Evolutionary conservation across 2,113 vertebrate species (phyloP), one percentile per base, ranked within the genome.

Genomic region (Ranitomeya variabilis): DNA sequence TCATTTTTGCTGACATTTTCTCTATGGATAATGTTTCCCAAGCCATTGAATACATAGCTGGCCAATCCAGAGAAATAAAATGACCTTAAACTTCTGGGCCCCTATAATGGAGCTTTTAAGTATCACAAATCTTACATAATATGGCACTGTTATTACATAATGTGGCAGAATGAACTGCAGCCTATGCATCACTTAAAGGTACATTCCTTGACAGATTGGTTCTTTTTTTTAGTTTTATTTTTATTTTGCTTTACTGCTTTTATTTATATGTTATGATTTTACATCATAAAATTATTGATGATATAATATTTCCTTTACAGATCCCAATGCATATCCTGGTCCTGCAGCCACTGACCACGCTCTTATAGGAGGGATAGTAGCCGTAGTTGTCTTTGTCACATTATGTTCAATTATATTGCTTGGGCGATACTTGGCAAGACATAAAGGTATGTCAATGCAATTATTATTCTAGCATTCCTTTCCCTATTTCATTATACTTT

Each of bases 331-430:
- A 86, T 91, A 98, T 92, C 90, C 95, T 93, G 97, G 96, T 88
- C 96, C 96, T 92, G 95, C 96, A 0, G 96, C 96, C 89, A 96
- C 98, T 76, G 98, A 99, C 91, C 98, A 99, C 0, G 98, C 98
- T 82, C 93, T 99, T 93, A 99, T 99, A 93, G 98, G 98, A 92
- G 98, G 98, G 91, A 97, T 99, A 91, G 98, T 99, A 92, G 98
- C 98, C 62, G 98, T 99, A 78, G 98, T 99, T 92, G 98, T 99
- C 90, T 99, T 99, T 91, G 97, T 99, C 92, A 99, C 98, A 0
- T 92, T 99, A 93, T 99, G 98, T 94, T 96, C 99, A 95, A 99
- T 99, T 94, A 99, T 99, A 92, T 96, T 99, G 81, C 96, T 99
- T 91, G 98, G 98, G 90, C 97, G 98, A 91, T 99, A 99, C 92